These are phyloP conservation scores for Rhyacophila evoluta DNA, from an alignment of 2,888 invertebrate species.

Conservation along the genomic window DNA sequence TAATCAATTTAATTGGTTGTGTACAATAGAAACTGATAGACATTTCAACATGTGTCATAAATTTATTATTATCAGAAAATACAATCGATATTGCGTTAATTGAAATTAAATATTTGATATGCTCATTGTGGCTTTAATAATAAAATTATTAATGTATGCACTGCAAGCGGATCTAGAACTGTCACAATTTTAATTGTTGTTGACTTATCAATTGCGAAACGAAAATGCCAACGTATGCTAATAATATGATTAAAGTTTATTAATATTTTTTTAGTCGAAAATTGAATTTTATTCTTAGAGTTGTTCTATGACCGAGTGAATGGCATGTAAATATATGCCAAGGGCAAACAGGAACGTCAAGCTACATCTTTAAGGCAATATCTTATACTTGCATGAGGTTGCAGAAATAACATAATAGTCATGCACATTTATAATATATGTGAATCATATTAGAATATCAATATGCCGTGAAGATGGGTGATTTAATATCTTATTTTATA, in stretches of 20 bases:
- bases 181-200: neutral
- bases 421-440: too few species aligned
- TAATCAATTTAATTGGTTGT: too few species aligned
- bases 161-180: slow-evolving; percentile 3
- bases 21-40: too few species aligned
- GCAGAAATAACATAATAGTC: too few species aligned
- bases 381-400: neutral
- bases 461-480: too few species aligned
- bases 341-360: neutral
- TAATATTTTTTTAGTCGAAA: neutral
- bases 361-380: neutral
- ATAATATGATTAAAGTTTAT: neutral
- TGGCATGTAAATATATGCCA: slow-evolving; percentile 14
- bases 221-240: neutral
- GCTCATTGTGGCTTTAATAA: neutral
- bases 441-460: too few species aligned
- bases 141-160: neutral
- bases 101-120: neutral
- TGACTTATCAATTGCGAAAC: neutral
- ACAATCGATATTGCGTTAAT: neutral
- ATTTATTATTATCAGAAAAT: neutral
- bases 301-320: neutral
- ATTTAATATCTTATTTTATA: too few species aligned
- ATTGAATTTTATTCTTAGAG: neutral
- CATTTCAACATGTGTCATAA: too few species aligned